Evolutionary conservation across 2,888 invertebrate genomes (phyloP).

Genomic region (Auanema freiburgensis): DNA sequence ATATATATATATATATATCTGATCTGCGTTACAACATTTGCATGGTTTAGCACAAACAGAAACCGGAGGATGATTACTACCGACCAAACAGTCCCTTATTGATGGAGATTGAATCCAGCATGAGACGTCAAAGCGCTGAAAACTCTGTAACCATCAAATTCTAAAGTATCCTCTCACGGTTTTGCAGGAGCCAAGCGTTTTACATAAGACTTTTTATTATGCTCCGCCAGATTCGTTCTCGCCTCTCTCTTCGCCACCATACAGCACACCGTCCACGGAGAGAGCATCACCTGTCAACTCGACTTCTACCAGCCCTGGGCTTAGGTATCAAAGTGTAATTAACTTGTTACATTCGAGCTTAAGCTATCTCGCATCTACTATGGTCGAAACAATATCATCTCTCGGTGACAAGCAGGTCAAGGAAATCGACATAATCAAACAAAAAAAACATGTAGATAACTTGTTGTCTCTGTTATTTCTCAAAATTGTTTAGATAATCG

Average conservation of each 20-base stretch:
- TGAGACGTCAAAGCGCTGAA: not conserved
- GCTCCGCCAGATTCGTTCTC: no score
- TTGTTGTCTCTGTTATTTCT: slow-evolving; percentile 2
- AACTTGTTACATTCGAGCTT: no score
- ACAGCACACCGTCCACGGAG: no score
- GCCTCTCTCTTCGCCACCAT: no score
- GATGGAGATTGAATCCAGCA: slow-evolving; percentile 18
- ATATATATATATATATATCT: not conserved
- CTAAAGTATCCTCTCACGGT: not conserved
- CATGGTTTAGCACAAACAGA: slow-evolving; percentile 10
- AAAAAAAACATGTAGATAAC: slow-evolving; percentile 14
- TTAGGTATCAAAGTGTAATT: no score
- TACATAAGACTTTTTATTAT: no score
- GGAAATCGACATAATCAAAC: slow-evolving; percentile 14
- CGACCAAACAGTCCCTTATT: slow-evolving; percentile 23
- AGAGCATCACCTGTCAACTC: no score
- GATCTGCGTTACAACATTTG: not conserved
- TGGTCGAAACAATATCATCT: no score
- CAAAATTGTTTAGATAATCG: slow-evolving; percentile 32
- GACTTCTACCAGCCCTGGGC: no score
- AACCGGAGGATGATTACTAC: slow-evolving; percentile 17
- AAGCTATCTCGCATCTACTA: no score
- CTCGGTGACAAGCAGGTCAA: slow-evolving; percentile 3
- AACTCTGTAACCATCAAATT: not conserved
- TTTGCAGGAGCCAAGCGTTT: no score